These are phyloP conservation scores for Heliocidaris erythrogramma DNA, from an alignment of 35 echinoderm and acorn worm species.

Conservation along the genomic window DNA sequence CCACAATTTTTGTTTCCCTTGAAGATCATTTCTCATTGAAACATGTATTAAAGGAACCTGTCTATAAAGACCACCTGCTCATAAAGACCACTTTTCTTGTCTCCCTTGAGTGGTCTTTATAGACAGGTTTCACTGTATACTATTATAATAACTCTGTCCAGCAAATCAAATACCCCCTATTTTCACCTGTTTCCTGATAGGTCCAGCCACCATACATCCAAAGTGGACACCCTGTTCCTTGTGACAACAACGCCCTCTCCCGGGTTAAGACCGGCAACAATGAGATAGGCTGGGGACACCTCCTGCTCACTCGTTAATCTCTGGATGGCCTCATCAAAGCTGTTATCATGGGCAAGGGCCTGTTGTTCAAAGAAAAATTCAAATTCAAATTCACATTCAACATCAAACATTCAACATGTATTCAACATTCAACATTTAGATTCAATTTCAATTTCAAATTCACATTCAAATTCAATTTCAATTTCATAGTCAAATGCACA, in stretches of 20 bases:
- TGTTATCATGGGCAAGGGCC: constrained; percentile 35
- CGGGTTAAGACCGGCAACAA: constrained; percentile 63
- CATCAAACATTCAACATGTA: neutral
- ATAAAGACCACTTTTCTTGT: too few species aligned
- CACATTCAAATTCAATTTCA: neutral
- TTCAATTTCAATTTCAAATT: neutral
- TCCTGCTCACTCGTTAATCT: constrained; percentile 43
- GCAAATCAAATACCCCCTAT: too few species aligned
- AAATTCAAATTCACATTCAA: neutral
- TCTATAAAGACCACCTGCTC: too few species aligned
- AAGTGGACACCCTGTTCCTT: constrained; percentile 49
- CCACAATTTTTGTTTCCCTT: too few species aligned
- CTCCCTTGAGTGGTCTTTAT: too few species aligned
- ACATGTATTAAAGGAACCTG: too few species aligned
- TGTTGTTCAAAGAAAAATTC: neutral
- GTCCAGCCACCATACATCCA: constrained; percentile 77
- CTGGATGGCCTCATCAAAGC: constrained; percentile 57
- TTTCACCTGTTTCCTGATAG: constrained; percentile 46
- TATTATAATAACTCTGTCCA: too few species aligned
- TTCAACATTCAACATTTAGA: neutral
- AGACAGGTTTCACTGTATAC: too few species aligned
- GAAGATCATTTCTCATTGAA: too few species aligned
- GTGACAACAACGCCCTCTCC: constrained; percentile 85
- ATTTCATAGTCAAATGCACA: neutral
- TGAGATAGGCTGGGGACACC: constrained; percentile 83